Percentiles rank a stretch among this genome's conserved stretches.
These are phyloP conservation scores for Lamellibrachia satsuma DNA, from an alignment of 2,888 invertebrate genomes.

Conservation along the genomic window DNA sequence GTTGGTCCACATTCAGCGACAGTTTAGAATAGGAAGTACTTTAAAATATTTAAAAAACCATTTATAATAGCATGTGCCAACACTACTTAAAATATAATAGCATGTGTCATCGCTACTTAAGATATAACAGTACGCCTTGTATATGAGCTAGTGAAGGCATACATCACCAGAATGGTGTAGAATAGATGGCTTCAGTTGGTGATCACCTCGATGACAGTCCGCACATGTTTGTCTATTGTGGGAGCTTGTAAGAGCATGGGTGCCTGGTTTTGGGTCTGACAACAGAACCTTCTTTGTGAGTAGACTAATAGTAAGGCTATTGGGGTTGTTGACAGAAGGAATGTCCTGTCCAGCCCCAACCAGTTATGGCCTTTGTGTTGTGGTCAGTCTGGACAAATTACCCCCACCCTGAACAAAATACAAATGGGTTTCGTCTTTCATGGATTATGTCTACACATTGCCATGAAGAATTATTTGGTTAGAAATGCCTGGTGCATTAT, in stretches of 20 bases:
- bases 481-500: not conserved
- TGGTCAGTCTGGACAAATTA: not conserved
- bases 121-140: not conserved
- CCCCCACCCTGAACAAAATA: not conserved
- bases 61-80: no score
- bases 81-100: not conserved
- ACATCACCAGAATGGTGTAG: not conserved
- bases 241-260: not conserved
- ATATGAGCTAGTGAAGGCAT: not conserved
- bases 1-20: no score
- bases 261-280: not conserved
- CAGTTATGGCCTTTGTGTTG: not conserved
- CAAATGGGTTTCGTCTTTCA: not conserved
- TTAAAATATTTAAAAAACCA: no score
- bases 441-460: no score
- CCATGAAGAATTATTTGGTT: not conserved
- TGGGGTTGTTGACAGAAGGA: not conserved
- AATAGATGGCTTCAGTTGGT: not conserved
- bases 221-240: not conserved
- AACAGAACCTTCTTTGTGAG: not conserved
- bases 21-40: no score
- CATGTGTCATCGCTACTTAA: not conserved
- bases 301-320: not conserved
- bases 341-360: not conserved
- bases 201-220: not conserved